Evolutionary conservation across 64 coral and sea anemone species (phyloP), one percentile per base, ranked within the genome.

Genomic region (Montipora cactus): DNA sequence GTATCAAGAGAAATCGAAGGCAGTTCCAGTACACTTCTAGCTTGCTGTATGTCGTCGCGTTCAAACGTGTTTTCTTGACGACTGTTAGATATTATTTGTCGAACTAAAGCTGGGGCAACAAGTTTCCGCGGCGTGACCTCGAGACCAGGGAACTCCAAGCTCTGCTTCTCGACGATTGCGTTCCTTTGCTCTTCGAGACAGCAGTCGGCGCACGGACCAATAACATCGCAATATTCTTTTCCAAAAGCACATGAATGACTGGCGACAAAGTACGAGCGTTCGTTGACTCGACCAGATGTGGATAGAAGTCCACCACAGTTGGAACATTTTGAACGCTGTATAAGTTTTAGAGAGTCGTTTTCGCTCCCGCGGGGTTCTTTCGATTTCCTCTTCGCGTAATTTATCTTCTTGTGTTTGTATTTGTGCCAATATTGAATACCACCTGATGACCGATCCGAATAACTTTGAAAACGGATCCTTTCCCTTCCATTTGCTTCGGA

Each of bases 371-470:
- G 1, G 37, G 11, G 13, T 67, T 21, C 66, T 68, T 19, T 89
- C 47, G 81, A 64, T 2, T 76, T 83, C 47, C 28, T 20, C 21
- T 86, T 74, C 4, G 37, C 6, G 11, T 16, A 20, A 79, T 82
- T 76, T 22, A 11, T 50, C 14, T 13, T 20, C 75, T 74, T 87
- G 11, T 70, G 81, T 66, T 79, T 94, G 18, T 91, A 88, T 48
- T 97, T 97, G 46, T 91, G 79, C 96, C 96, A 97, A 66, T 95
- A 91, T 88, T 97, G 89, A 68, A 97, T 88, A 10, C 93, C 96
- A 8, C 96, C 93, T 10, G 83, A 95, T n/a, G 95, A 23, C 82
- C 91, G 81, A 77, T 97, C 93, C 37, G 19, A 21, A 16, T 95
- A 83, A 16, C 59, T 77, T 11, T 91, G 78, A 67, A 78, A 89